Conservation (phyloP, 2,797 vertebrate species). For the Brachymystax lenok region DNA sequence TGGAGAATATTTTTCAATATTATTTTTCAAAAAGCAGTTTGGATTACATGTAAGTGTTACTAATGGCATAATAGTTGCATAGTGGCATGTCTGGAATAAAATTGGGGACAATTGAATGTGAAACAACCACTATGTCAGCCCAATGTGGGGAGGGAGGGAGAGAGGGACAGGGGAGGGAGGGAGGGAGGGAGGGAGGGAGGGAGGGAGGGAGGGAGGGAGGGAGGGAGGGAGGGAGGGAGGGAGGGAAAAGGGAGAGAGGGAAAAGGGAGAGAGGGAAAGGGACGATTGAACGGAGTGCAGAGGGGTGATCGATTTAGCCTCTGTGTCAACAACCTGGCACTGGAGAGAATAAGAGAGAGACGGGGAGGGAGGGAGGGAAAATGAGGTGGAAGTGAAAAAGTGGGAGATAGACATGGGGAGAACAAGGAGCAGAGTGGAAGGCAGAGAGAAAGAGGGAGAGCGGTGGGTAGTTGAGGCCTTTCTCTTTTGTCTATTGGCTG, state of each 20-base stretch:
- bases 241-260: conserved; percentile 4
- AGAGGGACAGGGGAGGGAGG: conserved; percentile 8
- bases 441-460: conserved; percentile 1
- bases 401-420: not conserved
- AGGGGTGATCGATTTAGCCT: conserved; percentile 54
- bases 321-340: conserved; percentile 51
- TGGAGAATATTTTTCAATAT: no score
- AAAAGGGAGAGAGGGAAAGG: conserved; percentile 18
- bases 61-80: no score
- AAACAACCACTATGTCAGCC: not conserved
- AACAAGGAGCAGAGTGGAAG: not conserved
- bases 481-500: not conserved
- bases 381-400: not conserved
- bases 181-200: conserved; percentile 14
- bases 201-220: conserved; percentile 24
- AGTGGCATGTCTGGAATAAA: no score
- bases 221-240: conserved; percentile 16
- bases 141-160: conserved; percentile 15
- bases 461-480: not conserved
- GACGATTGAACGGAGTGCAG: conserved; percentile 15
- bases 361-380: conserved; percentile 1
- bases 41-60: no score
- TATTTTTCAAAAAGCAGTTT: no score
- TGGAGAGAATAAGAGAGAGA: conserved; percentile 25
- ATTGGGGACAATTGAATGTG: not conserved